Evolutionary conservation across 2,113 vertebrate genomes (phyloP).

Genomic region (Otolemur garnettii): DNA sequence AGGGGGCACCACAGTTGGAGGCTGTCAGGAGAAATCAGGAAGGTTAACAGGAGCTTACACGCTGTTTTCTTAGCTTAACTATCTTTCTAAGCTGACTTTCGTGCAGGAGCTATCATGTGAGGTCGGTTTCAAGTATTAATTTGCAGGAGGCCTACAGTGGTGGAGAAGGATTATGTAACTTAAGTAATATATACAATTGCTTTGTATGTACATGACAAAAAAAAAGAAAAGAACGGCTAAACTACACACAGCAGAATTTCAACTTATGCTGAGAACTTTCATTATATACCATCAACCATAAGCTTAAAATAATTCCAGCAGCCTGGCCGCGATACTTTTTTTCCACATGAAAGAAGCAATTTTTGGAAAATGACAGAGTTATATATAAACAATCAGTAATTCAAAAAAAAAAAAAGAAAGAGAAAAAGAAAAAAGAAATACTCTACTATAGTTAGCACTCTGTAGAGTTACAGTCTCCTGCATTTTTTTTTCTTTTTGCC

Average conservation of each 20-base stretch:
- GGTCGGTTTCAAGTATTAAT: constrained; percentile 21
- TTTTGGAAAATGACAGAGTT: constrained; percentile 82
- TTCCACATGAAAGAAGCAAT: constrained; percentile 80
- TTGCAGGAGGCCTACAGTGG: constrained; percentile 36
- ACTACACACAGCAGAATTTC: constrained; percentile 39
- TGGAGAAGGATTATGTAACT: constrained; percentile 39
- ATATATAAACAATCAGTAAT: constrained; percentile 81
- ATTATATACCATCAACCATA: constrained; percentile 73
- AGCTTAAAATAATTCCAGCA: constrained; percentile 82
- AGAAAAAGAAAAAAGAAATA: constrained; percentile 60
- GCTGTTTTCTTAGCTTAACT: constrained; percentile 55
- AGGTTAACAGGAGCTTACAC: constrained; percentile 5
- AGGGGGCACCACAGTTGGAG: constrained; percentile 60
- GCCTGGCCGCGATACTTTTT: constrained; percentile 70
- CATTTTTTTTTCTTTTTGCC: constrained; percentile 74
- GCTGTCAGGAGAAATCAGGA: constrained; percentile 55
- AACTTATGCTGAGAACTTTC: constrained; percentile 67
- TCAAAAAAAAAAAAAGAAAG: constrained; percentile 58
- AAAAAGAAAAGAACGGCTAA: constrained; percentile 58
- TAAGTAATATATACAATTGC: constrained; percentile 23
- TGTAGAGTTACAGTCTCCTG: constrained; percentile 75
- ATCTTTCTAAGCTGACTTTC: constrained; percentile 37
- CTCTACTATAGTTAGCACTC: constrained; percentile 72
- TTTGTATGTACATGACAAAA: background rate
- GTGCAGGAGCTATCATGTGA: constrained; percentile 30